Conservation (phyloP, 2,113 vertebrate species). For the Etheostoma spectabile region DNA sequence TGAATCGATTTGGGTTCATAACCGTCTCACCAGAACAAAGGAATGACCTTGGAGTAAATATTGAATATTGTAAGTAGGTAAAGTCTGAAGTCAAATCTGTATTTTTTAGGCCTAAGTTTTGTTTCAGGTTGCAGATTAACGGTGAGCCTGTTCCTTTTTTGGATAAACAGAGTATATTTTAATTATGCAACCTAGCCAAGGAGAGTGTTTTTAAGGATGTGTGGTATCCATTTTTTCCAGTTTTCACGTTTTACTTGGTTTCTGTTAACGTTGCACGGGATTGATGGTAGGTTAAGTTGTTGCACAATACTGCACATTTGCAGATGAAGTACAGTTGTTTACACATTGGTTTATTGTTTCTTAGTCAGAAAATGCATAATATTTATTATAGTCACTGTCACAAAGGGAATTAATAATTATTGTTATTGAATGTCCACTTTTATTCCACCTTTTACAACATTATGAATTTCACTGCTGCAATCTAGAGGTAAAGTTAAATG, state of each 20-base stretch:
- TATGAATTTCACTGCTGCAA: background rate
- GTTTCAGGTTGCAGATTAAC: constrained; percentile 32
- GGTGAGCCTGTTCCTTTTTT: constrained; percentile 30
- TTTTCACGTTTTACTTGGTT: background rate
- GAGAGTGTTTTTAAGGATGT: constrained; percentile 39
- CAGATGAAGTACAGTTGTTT: constrained; percentile 15
- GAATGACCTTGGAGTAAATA: constrained; percentile 16
- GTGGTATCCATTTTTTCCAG: background rate
- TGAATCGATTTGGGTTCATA: background rate
- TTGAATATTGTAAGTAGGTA: constrained; percentile 49
- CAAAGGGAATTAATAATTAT: background rate
- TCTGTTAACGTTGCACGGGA: background rate
- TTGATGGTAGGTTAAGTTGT: constrained; percentile 24
- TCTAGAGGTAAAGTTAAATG: constrained; percentile 7
- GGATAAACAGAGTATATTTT: constrained; percentile 65
- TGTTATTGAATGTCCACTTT: constrained; percentile 16
- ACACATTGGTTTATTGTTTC: background rate
- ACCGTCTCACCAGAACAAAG: background rate
- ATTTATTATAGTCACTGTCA: background rate
- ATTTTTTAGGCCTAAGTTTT: constrained; percentile 54
- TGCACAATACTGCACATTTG: constrained; percentile 23
- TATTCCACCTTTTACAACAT: background rate
- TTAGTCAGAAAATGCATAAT: background rate
- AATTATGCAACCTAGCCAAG: constrained; percentile 42
- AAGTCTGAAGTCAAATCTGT: constrained; percentile 43